These are phyloP conservation scores for Lateolabrax maculatus DNA, from an alignment of 2,797 vertebrate genomes.

Conservation along the genomic window DNA sequence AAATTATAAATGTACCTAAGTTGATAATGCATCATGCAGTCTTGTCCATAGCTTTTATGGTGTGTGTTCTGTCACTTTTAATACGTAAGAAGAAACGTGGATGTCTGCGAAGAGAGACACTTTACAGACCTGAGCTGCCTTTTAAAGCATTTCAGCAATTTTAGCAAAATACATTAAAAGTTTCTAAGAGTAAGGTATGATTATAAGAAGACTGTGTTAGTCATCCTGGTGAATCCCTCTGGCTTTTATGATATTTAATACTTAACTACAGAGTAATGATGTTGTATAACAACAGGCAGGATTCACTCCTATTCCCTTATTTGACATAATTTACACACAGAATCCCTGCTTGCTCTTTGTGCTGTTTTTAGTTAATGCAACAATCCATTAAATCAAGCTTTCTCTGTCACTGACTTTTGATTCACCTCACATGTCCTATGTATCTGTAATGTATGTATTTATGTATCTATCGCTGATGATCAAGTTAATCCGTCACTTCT, in stretches of 20 bases:
- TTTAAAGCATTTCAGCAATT: slow-evolving; percentile 2
- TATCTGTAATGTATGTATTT: background rate
- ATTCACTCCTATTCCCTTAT: background rate
- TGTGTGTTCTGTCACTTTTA: slow-evolving; percentile 18
- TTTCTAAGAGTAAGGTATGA: background rate
- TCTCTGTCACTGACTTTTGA: background rate
- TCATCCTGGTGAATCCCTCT: background rate
- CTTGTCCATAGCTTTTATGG: slow-evolving; percentile 23
- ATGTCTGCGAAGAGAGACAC: background rate
- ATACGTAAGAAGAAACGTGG: background rate
- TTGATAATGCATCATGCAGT: background rate
- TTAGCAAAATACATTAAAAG: slow-evolving; percentile 18
- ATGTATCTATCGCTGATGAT: background rate
- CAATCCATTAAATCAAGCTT: no score
- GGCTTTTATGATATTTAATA: slow-evolving; percentile 3
- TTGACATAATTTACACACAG: background rate
- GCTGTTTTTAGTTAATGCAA: background rate
- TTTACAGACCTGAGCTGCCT: background rate
- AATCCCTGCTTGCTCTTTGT: background rate
- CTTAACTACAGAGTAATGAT: background rate
- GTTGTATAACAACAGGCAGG: background rate
- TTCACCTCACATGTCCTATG: background rate
- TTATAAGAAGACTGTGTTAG: background rate
- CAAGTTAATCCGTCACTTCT: slow-evolving; percentile 3
- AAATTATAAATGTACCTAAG: slow-evolving; percentile 20